Conservation (phyloP, 2,113 vertebrate species). For the Festucalex cinctus region DNA sequence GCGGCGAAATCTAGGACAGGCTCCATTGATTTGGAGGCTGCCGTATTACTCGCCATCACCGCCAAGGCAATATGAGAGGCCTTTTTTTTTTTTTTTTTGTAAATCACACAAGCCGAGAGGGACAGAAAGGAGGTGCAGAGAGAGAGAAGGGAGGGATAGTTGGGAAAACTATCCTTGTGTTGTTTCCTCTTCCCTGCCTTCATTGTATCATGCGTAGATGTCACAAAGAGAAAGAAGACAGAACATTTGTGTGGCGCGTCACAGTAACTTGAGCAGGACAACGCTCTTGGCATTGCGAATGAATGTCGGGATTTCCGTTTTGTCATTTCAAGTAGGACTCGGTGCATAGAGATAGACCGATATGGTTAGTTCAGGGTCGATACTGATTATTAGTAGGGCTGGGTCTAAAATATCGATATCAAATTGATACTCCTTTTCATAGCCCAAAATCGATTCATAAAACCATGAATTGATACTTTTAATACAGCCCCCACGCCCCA, state of each 20-base stretch:
- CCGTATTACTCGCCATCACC: slow-evolving; percentile 72
- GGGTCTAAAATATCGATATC: too few relatives aligned
- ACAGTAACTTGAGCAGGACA: slow-evolving; percentile 1
- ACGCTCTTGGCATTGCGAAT: background rate
- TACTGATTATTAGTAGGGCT: too few relatives aligned
- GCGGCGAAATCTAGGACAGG: slow-evolving; percentile 72
- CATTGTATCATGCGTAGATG: slow-evolving; percentile 1
- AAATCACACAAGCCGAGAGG: slow-evolving; percentile 67
- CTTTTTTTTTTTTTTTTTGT: slow-evolving; percentile 55
- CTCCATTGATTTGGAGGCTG: slow-evolving; percentile 76
- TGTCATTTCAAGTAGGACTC: slow-evolving; percentile 15
- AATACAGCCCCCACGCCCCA: too few relatives aligned
- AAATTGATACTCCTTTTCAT: too few relatives aligned
- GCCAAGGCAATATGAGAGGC: slow-evolving; percentile 71
- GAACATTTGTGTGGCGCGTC: slow-evolving; percentile 5
- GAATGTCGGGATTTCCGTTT: slow-evolving; percentile 20
- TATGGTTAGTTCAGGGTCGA: too few relatives aligned
- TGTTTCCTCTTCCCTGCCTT: slow-evolving; percentile 40
- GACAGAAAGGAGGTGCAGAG: slow-evolving; percentile 37
- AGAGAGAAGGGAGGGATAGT: slow-evolving; percentile 26
- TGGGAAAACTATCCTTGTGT: slow-evolving; percentile 52
- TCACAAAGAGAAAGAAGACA: slow-evolving; percentile 19
- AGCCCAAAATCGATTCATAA: too few relatives aligned
- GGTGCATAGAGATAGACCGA: too few relatives aligned
- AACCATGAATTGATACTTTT: too few relatives aligned